phyloP scores from a whole-genome alignment of 2,113 vertebrate species.

The Phrynocephalus versicolor region DNA sequence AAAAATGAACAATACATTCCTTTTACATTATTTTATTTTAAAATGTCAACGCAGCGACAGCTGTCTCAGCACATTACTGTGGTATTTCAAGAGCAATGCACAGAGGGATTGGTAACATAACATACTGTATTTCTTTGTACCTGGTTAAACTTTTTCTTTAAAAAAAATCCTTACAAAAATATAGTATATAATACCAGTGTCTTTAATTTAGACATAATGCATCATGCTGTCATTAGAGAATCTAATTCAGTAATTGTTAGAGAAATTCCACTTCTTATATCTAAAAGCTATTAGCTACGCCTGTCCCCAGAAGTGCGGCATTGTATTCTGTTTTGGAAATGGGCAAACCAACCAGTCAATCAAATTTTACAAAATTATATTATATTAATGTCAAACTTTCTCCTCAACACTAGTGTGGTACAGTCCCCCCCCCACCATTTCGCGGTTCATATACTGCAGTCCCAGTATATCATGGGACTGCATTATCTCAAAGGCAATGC shows the following conservation, averaged over 20 bases:
- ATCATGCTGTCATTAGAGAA: neutral
- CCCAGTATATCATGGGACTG: too few relatives aligned
- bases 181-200: neutral
- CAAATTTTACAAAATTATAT: neutral
- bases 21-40: slow-evolving; percentile 69
- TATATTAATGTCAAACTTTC: neutral
- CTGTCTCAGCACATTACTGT: slow-evolving; percentile 64
- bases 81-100: slow-evolving; percentile 61
- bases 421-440: too few relatives aligned
- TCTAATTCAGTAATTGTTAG: neutral
- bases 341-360: neutral
- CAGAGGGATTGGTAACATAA: slow-evolving; percentile 49
- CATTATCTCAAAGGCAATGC: too few relatives aligned
- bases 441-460: too few relatives aligned
- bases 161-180: neutral
- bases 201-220: neutral
- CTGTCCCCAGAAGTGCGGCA: neutral
- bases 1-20: slow-evolving; percentile 50
- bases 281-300: neutral
- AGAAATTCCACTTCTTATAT: neutral
- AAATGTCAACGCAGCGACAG: slow-evolving; percentile 68
- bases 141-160: slow-evolving; percentile 33
- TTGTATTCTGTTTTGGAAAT: neutral
- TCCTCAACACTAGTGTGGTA: too few relatives aligned
- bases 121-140: slow-evolving; percentile 44